Evolutionary conservation across 2,797 vertebrate species (phyloP), one percentile per base, ranked within the genome.

Genomic region (Arnoldichthys spilopterus): DNA sequence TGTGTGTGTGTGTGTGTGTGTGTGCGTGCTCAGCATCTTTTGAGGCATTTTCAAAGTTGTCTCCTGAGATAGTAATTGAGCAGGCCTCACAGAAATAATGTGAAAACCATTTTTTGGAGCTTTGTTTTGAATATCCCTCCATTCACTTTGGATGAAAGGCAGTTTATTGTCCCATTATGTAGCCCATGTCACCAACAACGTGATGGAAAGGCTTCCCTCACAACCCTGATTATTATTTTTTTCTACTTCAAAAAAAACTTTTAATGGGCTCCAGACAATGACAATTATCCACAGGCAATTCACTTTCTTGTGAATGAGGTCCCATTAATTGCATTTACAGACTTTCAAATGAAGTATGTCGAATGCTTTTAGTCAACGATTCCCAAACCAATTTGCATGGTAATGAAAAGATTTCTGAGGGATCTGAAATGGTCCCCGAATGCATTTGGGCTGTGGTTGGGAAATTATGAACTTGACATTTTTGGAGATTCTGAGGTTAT

Each of bases 251-350:
- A 28, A 85, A 87, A 81, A 85, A 89, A 86, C 78, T 91, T 90
- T 88, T 90, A 91, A 92, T 91, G 85, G 90, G 86, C 90, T 85
- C 62, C 79, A 74, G 69, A 91, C 90, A 93, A 89, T 90, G 78
- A 89, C 88, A 76, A 88, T 93, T 91, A 93, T 86, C 79, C 89
- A 74, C 85, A 81, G 82, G 90, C 86, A 88, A 87, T 94, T 93
- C 86, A 86, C 87, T 92, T 92, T 87, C 83, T 90, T 92, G 87
- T 87, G 82, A 93, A 92, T 85, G 85, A 92, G 89, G 86, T 90
- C 80, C 86, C 87, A 91, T 90, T 94, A 93, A 93, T 94, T 92
- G 89, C 90, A 90, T 93, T 94, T 93, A 92, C 90, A 84, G 88
- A 83, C 86, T 92, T 90, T 90, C 87, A 92, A 92, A 94, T 93